These are phyloP conservation scores for fruit fly (Drosophila melanogaster) DNA, from an alignment of 1,140 invertebrate genomes.

Conservation along the genomic window Release_6_plus_ISO1_MT NT_037436.4:19684501-19685000, in stretches of 20 bases:
- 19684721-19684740: slow-evolving; percentile 63
- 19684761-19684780: slow-evolving; percentile 40
- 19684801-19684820: background rate
- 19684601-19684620: too few relatives aligned
- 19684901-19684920: slow-evolving; percentile 74
- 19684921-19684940: slow-evolving; percentile 81
- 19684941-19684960: slow-evolving; percentile 83
- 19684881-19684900: slow-evolving; percentile 80
- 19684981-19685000: slow-evolving; percentile 28
- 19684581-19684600: too few relatives aligned
- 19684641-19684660: too few relatives aligned
- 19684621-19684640: too few relatives aligned
- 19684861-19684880: slow-evolving; percentile 78
- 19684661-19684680: too few relatives aligned
- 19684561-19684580: too few relatives aligned
- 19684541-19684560: too few relatives aligned
- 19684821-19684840: slow-evolving; percentile 55
- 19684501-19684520: too few relatives aligned
- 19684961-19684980: slow-evolving; percentile 49
- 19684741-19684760: slow-evolving; percentile 62
- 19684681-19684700: slow-evolving; percentile 9
- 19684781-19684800: background rate
- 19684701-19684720: slow-evolving; percentile 34
- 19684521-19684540: too few relatives aligned
- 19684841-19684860: slow-evolving; percentile 74